Evolutionary conservation across 2,888 invertebrate genomes (phyloP), one percentile per base, ranked within the genome.

Genomic region (Diarsia dahlii): DNA sequence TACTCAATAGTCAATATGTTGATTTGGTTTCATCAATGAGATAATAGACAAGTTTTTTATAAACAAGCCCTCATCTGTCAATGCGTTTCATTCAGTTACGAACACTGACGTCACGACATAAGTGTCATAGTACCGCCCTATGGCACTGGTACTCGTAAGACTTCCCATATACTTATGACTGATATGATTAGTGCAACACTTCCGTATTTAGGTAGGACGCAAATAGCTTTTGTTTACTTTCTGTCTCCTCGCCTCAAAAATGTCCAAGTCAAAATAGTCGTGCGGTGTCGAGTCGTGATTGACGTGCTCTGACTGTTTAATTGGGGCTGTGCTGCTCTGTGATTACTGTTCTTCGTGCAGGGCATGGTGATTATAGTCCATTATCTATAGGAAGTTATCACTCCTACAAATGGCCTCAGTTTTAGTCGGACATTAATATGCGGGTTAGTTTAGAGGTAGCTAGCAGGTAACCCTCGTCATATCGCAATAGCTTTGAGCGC

Each of bases 91-190:
- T 89, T 89, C 82, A 88, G 72, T 72, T 81, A 72, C 58, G 15
- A n/a, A 62, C 18, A n/a, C 34, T 90, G 85, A 83, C 91, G 90
- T 92, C 90, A 90, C 63, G n/a, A 28, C 12, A 52, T 78, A 39
- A 39, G 78, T 77, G 85, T 85, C 82, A 34, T 60, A 88, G 77
- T 69, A 80, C 76, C 81, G 80, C 39, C 39, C 87, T 78, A 83
- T 86, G 78, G 86, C 76, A 81, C 88, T 74, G 89, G 84, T 90
- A 90, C 86, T 92, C 89, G 84, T 92, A 90, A 70, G 92, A 84
- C 87, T 93, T 93, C 92, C 83, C 84, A 85, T 85, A 79, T 87
- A 86, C 80, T 83, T 87, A 81, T 74, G 77, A 75, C 81, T 90
- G 86, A 87, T 85, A 86, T 86, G 85, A 89, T 89, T 88, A 89